These are phyloP conservation scores for Marmota flaviventris DNA, from an alignment of 2,113 vertebrate species.

Conservation along the genomic window DNA sequence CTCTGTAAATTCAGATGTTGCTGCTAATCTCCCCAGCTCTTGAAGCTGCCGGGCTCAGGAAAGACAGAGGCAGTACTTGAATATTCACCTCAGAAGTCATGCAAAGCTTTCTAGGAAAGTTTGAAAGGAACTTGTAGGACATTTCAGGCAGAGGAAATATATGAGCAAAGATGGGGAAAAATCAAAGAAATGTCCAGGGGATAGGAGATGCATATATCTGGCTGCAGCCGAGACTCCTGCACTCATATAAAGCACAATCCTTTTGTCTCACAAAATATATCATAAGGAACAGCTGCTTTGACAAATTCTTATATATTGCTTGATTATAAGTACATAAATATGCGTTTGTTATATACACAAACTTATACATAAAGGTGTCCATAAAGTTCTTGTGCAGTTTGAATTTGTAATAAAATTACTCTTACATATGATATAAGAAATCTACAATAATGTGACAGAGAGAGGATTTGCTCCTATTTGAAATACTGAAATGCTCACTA, in stretches of 20 bases:
- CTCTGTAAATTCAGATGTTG: neutral
- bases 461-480: slow-evolving; percentile 28
- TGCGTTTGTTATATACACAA: neutral
- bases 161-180: neutral
- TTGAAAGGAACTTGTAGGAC: neutral
- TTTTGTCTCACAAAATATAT: slow-evolving; percentile 11
- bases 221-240: neutral
- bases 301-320: neutral
- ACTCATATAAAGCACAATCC: slow-evolving; percentile 7
- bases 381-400: neutral
- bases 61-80: neutral
- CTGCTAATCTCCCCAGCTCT: neutral
- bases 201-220: neutral
- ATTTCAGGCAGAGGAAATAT: neutral
- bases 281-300: neutral
- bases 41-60: neutral
- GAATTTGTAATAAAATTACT: slow-evolving; percentile 43
- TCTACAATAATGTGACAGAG: slow-evolving; percentile 12
- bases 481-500: neutral
- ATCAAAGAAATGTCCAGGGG: neutral
- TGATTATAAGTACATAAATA: slow-evolving; percentile 48
- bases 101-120: neutral
- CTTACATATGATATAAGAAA: neutral
- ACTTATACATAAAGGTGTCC: neutral
- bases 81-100: neutral